Base-by-base conservation (phyloP, 30 jellyfish, hydroid and myxozoan species). In the Clytia hemisphaerica region DNA sequence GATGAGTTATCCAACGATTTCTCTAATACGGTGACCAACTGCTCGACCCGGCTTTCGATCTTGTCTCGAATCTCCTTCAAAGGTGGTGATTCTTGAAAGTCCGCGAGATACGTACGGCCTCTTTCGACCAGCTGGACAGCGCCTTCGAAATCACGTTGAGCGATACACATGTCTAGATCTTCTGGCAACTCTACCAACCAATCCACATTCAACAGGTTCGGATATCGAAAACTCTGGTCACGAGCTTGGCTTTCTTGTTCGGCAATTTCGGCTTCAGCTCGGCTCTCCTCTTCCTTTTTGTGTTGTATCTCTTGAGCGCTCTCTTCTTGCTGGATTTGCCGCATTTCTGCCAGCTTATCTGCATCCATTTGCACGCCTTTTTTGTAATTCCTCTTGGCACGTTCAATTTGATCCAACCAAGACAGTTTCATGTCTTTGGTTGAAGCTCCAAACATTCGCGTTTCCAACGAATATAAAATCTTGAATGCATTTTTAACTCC, bases 181-280 rank as follows among this genome's bases (percentile, higher is more conserved):
- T 89, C 94, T n/a, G 98, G 98, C 45, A 89, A 58, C 63, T 89
- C 98, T 16, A 46, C 60, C 69, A 89, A 47, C 98, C 98, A 89
- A 54, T 75, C 95, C 29, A 80, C 98, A 30, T 80, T 69, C 48
- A 89, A 78, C 18, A 89, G 73, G 73, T 89, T 87, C 2, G 98
- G 98, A 53, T 31, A 61, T 16, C 55, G 88, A 22, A 21, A 22
- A 1, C 31, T 12, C 19, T 16, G 19, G 14, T 42, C 54, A 42
- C 14, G 54, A 21, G 19, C 19, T 0, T 16, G 19, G 14, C 25
- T 22, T 12, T 12, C 12, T 9, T 42, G 53, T 12, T 42, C n/a
- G 12, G n/a, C 53, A 12, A 42, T 7, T 53, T 15, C 14, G 19
- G 37, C 37, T 25, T 14, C 22, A 53, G 37, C 14, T 9, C 36